phyloP scores from a whole-genome alignment of 2,888 invertebrate genomes.

The Trilocha varians region DNA sequence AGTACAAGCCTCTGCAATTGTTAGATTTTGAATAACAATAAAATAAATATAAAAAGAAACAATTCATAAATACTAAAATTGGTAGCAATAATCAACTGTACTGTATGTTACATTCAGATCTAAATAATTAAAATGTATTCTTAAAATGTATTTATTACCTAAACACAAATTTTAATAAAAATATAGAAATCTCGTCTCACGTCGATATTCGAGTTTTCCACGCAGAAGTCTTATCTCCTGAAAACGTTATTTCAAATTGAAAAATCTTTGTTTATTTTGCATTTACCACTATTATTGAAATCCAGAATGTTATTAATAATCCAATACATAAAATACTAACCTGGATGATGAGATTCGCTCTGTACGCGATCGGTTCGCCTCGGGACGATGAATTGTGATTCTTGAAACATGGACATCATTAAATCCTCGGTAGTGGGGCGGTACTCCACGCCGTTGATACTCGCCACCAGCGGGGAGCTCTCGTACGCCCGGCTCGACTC shows the following conservation, averaged over 20 bases:
- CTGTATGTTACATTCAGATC: constrained; percentile 49
- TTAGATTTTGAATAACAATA: not conserved
- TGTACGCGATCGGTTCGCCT: constrained; percentile 47
- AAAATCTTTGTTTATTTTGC: constrained; percentile 1
- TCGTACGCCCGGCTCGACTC: constrained; percentile 53
- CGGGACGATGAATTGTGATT: constrained; percentile 59
- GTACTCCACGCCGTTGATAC: constrained; percentile 63
- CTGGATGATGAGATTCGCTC: constrained; percentile 57
- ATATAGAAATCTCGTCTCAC: constrained; percentile 37
- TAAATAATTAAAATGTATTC: constrained; percentile 27
- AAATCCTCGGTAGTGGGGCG: constrained; percentile 63
- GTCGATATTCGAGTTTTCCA: constrained; percentile 72
- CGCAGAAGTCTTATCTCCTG: constrained; percentile 62
- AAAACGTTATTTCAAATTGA: constrained; percentile 17
- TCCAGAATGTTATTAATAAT: too few species aligned
- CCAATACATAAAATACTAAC: constrained; percentile 40
- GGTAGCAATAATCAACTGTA: constrained; percentile 26
- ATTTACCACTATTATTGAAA: too few species aligned
- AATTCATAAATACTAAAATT: not conserved
- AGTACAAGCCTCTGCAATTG: constrained; percentile 19
- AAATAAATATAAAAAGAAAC: not conserved
- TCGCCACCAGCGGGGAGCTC: constrained; percentile 59
- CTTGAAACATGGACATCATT: constrained; percentile 65
- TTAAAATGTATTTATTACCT: constrained; percentile 8
- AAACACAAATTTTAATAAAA: constrained; percentile 2